These are phyloP conservation scores for Tanaodytes sp. DNA, from an alignment of 2,888 invertebrate species.

Conservation along the genomic window DNA sequence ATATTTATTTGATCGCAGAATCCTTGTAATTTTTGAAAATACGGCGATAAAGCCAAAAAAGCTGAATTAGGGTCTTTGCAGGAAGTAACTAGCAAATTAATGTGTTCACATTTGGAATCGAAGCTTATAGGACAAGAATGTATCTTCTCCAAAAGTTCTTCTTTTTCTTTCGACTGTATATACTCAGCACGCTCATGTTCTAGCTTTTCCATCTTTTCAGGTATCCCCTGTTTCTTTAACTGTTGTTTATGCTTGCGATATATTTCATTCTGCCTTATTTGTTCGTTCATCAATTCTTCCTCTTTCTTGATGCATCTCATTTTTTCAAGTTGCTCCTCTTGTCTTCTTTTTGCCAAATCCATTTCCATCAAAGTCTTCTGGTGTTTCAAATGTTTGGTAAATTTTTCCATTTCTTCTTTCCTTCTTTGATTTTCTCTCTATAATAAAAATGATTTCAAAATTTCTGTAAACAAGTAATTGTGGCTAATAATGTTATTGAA, in stretches of 20 bases:
- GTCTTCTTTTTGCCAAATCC: slow-evolving; percentile 60
- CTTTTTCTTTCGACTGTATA: slow-evolving; percentile 71
- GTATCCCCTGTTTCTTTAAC: slow-evolving; percentile 59
- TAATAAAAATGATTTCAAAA: slow-evolving; percentile 1
- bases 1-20: slow-evolving; percentile 64
- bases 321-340: slow-evolving; percentile 68
- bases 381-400: slow-evolving; percentile 66
- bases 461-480: too few relatives aligned
- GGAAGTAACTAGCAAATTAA: slow-evolving; percentile 54
- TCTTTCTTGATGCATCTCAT: slow-evolving; percentile 76
- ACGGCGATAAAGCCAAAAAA: slow-evolving; percentile 55
- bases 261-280: slow-evolving; percentile 72
- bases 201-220: slow-evolving; percentile 60
- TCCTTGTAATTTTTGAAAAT: slow-evolving; percentile 66
- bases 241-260: slow-evolving; percentile 71
- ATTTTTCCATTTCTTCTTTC: slow-evolving; percentile 67
- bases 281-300: slow-evolving; percentile 68
- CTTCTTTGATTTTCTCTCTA: slow-evolving; percentile 68
- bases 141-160: slow-evolving; percentile 74
- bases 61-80: slow-evolving; percentile 63
- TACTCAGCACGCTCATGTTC: slow-evolving; percentile 63
- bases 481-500: too few relatives aligned
- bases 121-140: slow-evolving; percentile 57
- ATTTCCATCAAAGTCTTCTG: slow-evolving; percentile 62
- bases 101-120: slow-evolving; percentile 58